Conservation (phyloP, 2,797 vertebrate species). For the Lithobates sylvaticus region DNA sequence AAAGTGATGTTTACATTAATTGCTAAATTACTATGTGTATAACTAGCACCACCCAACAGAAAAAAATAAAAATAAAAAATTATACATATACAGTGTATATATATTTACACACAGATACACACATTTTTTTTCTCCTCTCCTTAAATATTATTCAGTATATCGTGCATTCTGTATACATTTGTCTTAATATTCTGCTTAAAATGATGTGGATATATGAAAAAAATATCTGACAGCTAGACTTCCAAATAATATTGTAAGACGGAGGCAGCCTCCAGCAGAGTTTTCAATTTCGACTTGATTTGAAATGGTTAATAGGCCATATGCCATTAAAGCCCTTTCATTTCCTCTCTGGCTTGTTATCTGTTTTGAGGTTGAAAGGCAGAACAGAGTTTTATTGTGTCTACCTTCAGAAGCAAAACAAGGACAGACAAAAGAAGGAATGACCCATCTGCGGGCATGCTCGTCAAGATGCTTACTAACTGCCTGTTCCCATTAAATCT, state of each 20-base stretch:
- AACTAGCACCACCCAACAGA: no score
- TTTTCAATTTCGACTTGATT: conserved; percentile 4
- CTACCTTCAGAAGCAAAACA: conserved; percentile 61
- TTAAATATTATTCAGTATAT: no score
- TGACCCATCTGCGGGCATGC: conserved; percentile 52
- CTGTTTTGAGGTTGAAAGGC: conserved; percentile 59
- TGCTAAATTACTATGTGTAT: no score
- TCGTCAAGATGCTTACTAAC: conserved; percentile 44
- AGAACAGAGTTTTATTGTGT: conserved; percentile 62
- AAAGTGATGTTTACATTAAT: no score
- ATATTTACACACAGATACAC: no score
- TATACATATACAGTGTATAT: no score
- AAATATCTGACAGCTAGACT: background rate
- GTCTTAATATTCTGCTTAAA: no score
- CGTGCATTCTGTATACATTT: no score
- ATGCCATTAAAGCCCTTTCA: conserved; percentile 58
- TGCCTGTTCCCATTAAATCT: conserved; percentile 55
- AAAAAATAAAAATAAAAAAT: no score
- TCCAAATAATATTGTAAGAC: background rate
- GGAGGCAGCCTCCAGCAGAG: background rate
- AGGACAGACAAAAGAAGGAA: conserved; percentile 56
- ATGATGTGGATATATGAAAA: no score
- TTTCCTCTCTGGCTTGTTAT: conserved; percentile 59
- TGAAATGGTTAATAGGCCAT: conserved; percentile 52
- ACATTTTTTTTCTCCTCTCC: no score